These are phyloP conservation scores for Rousettus leschenaultii DNA, from an alignment of 2,113 vertebrate species.

Conservation along the genomic window DNA sequence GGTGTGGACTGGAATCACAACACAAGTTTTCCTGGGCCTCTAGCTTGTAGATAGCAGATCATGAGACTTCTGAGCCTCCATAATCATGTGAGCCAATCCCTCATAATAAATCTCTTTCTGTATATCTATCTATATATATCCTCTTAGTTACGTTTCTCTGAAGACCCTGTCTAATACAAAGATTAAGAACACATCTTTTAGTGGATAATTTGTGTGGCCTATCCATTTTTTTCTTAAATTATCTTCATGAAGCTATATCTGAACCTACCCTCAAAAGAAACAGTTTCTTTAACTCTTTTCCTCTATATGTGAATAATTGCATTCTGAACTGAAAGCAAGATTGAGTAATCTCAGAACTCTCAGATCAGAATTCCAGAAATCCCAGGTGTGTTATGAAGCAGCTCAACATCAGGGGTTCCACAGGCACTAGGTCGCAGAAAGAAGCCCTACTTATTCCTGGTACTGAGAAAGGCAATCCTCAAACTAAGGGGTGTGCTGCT, in stretches of 20 bases:
- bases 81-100: background rate
- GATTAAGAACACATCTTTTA: background rate
- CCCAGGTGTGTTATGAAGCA: background rate
- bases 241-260: background rate
- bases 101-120: background rate
- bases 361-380: background rate
- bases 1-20: background rate
- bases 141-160: background rate
- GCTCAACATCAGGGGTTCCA: background rate
- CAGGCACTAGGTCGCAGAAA: background rate
- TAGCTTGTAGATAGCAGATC: background rate
- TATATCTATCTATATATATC: background rate
- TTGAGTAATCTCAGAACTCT: background rate
- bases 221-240: constrained; percentile 16
- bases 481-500: background rate
- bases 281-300: background rate
- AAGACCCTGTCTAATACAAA: background rate
- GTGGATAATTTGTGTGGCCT: background rate
- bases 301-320: background rate
- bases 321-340: constrained; percentile 7
- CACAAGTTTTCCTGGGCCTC: background rate
- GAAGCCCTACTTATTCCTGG: background rate
- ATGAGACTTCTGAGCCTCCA: background rate
- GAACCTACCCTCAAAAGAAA: background rate
- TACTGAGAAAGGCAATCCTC: background rate